Conservation (phyloP, 2,797 vertebrate species). For the Vireo griseus region DNA sequence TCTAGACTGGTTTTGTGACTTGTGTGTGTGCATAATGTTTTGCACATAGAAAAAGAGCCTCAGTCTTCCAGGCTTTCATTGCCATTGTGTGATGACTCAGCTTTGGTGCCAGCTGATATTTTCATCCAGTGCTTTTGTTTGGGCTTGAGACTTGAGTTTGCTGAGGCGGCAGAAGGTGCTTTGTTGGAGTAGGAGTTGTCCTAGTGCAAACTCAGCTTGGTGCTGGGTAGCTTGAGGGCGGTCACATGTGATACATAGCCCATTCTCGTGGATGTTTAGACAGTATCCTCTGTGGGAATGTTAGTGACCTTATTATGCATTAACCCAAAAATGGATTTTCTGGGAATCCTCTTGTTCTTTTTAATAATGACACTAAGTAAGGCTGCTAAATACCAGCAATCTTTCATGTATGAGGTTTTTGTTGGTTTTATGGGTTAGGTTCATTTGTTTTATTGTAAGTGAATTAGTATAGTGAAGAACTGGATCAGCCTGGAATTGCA, state of each 20-base stretch:
- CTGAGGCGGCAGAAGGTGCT: not conserved
- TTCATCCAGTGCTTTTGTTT: not conserved
- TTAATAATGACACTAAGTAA: not conserved
- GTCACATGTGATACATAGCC: not conserved
- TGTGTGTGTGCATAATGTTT: not conserved
- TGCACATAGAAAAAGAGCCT: not conserved
- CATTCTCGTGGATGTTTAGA: not conserved
- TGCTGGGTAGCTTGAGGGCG: not conserved
- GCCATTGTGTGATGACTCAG: not conserved
- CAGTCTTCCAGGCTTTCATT: not conserved
- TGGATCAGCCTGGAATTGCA: not conserved
- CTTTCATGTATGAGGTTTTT: not conserved
- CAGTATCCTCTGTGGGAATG: not conserved
- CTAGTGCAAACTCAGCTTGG: not conserved
- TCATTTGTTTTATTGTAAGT: not conserved
- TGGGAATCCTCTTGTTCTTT: not conserved
- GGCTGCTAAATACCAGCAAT: not conserved
- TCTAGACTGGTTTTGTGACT: not conserved
- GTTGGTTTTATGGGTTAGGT: not conserved
- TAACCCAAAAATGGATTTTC: not conserved
- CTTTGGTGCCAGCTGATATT: not conserved
- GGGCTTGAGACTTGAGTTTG: not conserved
- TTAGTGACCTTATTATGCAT: not conserved
- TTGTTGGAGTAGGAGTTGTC: not conserved
- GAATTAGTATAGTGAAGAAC: not conserved